Percentiles rank a stretch among this genome's conserved stretches.
Evolutionary conservation across 2,113 vertebrate species (phyloP).

Genomic region (Elachura formosa): DNA sequence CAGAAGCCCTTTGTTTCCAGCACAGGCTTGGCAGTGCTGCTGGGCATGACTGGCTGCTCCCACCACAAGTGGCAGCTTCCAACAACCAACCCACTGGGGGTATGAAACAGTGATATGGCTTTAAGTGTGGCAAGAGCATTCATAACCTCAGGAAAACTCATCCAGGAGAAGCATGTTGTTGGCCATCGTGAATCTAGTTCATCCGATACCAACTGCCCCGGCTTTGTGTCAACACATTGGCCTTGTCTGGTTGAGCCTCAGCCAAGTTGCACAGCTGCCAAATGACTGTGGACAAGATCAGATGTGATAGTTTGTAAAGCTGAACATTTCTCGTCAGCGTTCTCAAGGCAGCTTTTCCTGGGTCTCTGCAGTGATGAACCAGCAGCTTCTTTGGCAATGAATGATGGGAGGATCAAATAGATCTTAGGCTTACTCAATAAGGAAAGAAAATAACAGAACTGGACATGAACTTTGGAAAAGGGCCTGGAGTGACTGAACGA

Average conservation of each 20-base stretch:
- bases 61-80: rapidly evolving
- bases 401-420: neutral
- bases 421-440: neutral
- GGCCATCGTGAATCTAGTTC: neutral
- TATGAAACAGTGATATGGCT: neutral
- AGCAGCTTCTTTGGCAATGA: neutral
- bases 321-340: neutral
- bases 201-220: neutral
- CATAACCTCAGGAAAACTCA: neutral
- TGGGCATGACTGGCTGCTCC: rapidly evolving
- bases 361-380: neutral
- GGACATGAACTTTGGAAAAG: neutral
- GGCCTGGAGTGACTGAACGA: neutral
- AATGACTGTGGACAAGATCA: neutral
- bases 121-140: neutral
- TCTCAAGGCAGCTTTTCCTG: neutral
- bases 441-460: neutral
- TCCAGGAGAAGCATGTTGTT: neutral
- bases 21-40: rapidly evolving
- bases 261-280: neutral
- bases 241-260: neutral
- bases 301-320: neutral
- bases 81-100: rapidly evolving
- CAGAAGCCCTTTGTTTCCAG: neutral
- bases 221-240: rapidly evolving